Base-by-base conservation (phyloP, 2,888 invertebrate genomes). In the Epirrhoe tristata region DNA sequence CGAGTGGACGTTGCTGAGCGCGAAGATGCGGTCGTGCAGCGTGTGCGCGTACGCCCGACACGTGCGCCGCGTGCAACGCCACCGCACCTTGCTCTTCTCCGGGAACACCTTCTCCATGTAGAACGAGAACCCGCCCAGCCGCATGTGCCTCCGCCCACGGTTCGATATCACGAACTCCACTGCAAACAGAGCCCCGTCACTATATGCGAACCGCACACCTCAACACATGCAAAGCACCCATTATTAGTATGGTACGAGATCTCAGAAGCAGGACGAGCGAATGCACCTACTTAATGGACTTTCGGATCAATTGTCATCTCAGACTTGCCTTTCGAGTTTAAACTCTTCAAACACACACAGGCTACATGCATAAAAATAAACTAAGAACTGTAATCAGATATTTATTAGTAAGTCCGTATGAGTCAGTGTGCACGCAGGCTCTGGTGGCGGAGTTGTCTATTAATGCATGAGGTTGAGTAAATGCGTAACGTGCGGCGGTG, bases 91-190 rank as follows among this genome's bases (percentile, higher is more conserved):
- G 74, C 82, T 93, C 83, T 93, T 93, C 83, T 93, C 91, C 1
- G 93, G 93, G 71, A 93, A 93, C 70, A 91, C 93, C 81, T 93
- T 94, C 84, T 94, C 94, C 60, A 93, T 93, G 73, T 94, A 94
- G 84, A 94, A 94, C 48, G 93, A 90, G 77, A 93, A 93, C 62
- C 94, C 94, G 67, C 86, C 88, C 68, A 94, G 88, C 70, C 92
- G 90, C 93, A 94, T 92, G 75, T 94, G 93, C 71, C 94, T 85
- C 69, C 93, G 85, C 43, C 94, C 93, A 43, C 94, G 91, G 77
- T 93, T 94, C 68, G 94, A 93, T 84, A 94, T 94, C 88, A 94
- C 91, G 91, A 93, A 94, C 83, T 93, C 92, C 76, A 93, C 94
- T 94, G 93, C 70, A 93, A 93, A 88, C 88, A 77, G 88, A 82